Base-by-base conservation (phyloP, 2,888 invertebrate species). In the Mesorhabditis sp. region DNA sequence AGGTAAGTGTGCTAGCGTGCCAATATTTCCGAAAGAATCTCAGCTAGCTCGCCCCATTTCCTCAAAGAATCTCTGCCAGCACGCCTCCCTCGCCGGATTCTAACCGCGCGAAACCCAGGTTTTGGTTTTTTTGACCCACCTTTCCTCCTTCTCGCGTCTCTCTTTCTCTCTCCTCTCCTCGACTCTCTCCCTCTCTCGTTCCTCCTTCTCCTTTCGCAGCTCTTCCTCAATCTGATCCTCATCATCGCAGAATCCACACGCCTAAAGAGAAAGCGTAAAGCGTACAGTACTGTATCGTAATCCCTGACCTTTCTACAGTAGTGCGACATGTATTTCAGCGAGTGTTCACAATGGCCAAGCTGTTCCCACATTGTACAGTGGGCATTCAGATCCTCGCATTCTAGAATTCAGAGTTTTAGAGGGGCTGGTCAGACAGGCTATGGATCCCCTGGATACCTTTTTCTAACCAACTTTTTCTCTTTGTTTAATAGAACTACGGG, bases 331-430 rank as follows among this genome's bases (percentile, higher is more conserved):
- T 86, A 86, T 67, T 86, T 86, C 65, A 75, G 72, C 43, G 84
- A 85, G 75, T 85, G 86, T 67, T 83, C 76, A 68, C 86, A 86
- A 68, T 86, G 86, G 3, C 86, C 86, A n/a, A 86, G 72, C 66
- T 83, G 78, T 63, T 85, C 82, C 86, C 86, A 86, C 84, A 86
- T 84, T 62, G 82, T 83, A 72, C 86, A 86, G 69, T 86, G 86
- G 4, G 83, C 85, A 69, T 86, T 86, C 50, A 85, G 73, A 69
- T 86, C 82, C 62, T 79, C 74, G 72, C 86, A 86, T 70, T 81
- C 82, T 85, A 70, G 44, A 80, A 71, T 5, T 1, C 44, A 4
- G 10, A 3, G 3, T 58, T 58, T 58, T 13, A 58, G 3, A n/a
- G 58, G 10, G n/a, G 10, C 58, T 4, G 4, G 0, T 58, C 3